phyloP scores from a whole-genome alignment of 1,140 invertebrate species.

The Charaxes varanes region DNA sequence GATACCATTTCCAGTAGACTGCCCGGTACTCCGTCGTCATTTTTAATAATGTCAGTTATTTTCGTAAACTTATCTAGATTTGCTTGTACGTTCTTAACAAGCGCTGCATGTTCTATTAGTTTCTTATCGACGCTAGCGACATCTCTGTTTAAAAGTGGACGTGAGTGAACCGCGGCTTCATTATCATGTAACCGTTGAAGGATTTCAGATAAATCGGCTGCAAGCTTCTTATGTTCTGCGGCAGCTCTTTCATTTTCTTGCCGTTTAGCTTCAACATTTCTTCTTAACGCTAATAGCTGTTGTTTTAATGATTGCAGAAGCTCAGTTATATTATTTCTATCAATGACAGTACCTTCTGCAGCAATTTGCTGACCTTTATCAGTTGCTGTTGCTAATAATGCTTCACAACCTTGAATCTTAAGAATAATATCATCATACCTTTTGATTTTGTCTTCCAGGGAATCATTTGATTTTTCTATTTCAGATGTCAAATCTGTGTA shows the following conservation, averaged over 20 bases:
- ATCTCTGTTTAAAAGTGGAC: conserved; percentile 87
- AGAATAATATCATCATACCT: conserved; percentile 89
- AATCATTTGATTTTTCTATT: conserved; percentile 86
- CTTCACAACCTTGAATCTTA: conserved; percentile 92
- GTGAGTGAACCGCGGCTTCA: conserved; percentile 86
- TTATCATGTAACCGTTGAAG: conserved; percentile 90
- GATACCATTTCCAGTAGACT: conserved; percentile 88
- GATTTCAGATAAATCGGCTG: conserved; percentile 85
- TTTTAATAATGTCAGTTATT: conserved; percentile 80
- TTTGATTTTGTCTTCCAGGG: conserved; percentile 90
- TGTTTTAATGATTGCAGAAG: conserved; percentile 91
- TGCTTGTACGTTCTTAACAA: conserved; percentile 81
- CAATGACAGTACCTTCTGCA: conserved; percentile 88
- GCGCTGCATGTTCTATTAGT: conserved; percentile 83
- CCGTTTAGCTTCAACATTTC: conserved; percentile 88
- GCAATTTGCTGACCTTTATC: conserved; percentile 95
- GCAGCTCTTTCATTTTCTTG: conserved; percentile 90
- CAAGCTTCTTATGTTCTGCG: conserved; percentile 89
- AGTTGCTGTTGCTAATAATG: conserved; percentile 86
- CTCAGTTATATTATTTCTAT: conserved; percentile 90
- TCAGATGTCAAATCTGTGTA: conserved; percentile 90
- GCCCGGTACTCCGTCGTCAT: conserved; percentile 85
- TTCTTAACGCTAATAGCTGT: conserved; percentile 84
- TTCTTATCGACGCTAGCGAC: conserved; percentile 87
- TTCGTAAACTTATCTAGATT: conserved; percentile 82